Percentiles rank a stretch among this genome's conserved stretches.
These are phyloP conservation scores for Pararge aegeria DNA, from an alignment of 1,140 invertebrate genomes.

Conservation along the genomic window DNA sequence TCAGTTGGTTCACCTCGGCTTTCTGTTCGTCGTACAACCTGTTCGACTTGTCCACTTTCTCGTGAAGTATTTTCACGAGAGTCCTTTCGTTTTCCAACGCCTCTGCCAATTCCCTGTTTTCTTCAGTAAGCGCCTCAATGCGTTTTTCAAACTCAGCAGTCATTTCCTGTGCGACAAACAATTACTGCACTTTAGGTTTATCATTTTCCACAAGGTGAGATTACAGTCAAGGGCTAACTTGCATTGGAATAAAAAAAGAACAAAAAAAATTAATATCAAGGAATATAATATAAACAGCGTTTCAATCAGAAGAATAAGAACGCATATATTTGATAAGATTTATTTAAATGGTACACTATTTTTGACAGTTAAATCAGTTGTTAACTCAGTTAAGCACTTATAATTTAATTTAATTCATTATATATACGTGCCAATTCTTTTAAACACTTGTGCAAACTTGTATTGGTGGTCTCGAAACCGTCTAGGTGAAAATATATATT, in stretches of 20 bases:
- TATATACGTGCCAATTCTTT: no score
- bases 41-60: conserved; percentile 54
- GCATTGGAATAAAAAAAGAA: background rate
- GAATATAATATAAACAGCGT: background rate
- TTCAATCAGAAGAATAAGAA: background rate
- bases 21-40: conserved; percentile 52
- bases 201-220: no score
- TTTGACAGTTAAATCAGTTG: no score
- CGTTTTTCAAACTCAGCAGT: conserved; percentile 55
- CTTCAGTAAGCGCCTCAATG: conserved; percentile 59
- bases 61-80: conserved; percentile 51
- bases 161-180: conserved; percentile 43
- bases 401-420: no score
- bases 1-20: conserved; percentile 55
- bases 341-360: no score
- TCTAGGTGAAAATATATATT: no score
- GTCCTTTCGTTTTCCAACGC: conserved; percentile 68
- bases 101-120: conserved; percentile 66
- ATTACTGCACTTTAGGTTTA: background rate
- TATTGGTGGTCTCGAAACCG: no score
- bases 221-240: no score
- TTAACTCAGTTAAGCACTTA: no score
- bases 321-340: no score
- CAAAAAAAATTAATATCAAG: background rate
- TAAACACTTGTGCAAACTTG: conserved; percentile 4